Evolutionary conservation across 2,888 invertebrate genomes (phyloP), one percentile per base, ranked within the genome.

Genomic region (Drosophila crucigera): DNA sequence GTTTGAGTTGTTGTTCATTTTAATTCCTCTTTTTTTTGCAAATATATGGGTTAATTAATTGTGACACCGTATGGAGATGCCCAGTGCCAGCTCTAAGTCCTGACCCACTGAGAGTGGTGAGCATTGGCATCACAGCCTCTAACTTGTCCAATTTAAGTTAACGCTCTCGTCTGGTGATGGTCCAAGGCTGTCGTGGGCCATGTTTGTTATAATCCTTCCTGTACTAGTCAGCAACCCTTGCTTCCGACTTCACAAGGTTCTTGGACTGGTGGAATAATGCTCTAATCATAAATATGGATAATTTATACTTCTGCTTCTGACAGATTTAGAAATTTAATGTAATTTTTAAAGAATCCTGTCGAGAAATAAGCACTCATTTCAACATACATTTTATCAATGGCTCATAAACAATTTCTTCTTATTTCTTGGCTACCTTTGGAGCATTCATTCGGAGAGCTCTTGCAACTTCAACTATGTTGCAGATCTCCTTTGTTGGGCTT

Each of bases 401-500:
- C 25, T 16, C 4, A 16, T 25, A 31, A 52, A 31, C 3, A 31
- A n/a, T n/a, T 31, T 52, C 2, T 30, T 41, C 10, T 41, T 25
- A 19, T 52, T 52, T 31, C n/a, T 31, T 25, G 30, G 10, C 28
- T 22, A n/a, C 22, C 43, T 54, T 54, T 31, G 5, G 19, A 37
- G 39, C 22, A 30, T 22, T 37, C 11, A 28, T 39, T 31, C 33
- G 19, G 6, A 53, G 19, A 56, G 10, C 53, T 62, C 22, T n/a
- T 63, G 37, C 62, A 54, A 62, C 31, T 59, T 62, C n/a, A 62
- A 69, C 33, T 43, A 47, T 50, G 55, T 53, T 71, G 60, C 77
- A 63, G n/a, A 28, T 58, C 37, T 49, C 22, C 30, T 55, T 68
- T 70, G 70, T 80, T 54, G 62, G 49, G 33, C 56, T 69, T 64